Percentiles rank a stretch among this genome's conserved stretches.
Evolutionary conservation across 2,888 invertebrate genomes (phyloP).

Genomic region (Harpagoxenus sublaevis): DNA sequence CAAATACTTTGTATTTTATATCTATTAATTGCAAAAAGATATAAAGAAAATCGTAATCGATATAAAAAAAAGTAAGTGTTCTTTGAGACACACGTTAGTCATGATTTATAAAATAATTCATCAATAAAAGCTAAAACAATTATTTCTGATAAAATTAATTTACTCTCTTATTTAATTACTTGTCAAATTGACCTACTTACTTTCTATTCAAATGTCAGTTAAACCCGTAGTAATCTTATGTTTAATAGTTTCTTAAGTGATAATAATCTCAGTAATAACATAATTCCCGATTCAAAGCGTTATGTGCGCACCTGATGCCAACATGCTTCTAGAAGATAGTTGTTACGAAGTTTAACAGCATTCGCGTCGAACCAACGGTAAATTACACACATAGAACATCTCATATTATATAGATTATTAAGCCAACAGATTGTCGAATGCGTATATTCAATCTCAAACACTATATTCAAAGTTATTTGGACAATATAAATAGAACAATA

Average conservation of each 20-base stretch:
- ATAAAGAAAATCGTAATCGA: constrained; percentile 28
- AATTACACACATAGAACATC: constrained; percentile 29
- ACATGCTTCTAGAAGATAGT: constrained; percentile 40
- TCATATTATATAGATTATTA: constrained; percentile 21
- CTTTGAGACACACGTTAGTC: background rate
- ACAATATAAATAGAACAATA: background rate
- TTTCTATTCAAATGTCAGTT: constrained; percentile 9
- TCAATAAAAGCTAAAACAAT: background rate
- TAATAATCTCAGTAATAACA: constrained; percentile 51
- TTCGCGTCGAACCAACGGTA: constrained; percentile 22
- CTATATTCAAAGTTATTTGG: background rate
- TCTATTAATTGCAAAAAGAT: constrained; percentile 16
- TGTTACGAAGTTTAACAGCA: constrained; percentile 45
- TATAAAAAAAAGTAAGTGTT: background rate
- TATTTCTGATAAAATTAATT: background rate
- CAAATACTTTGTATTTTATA: background rate
- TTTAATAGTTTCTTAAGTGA: constrained; percentile 45
- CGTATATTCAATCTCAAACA: background rate
- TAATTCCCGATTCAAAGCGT: constrained; percentile 40
- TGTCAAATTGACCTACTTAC: background rate
- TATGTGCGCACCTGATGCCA: constrained; percentile 43
- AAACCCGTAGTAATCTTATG: constrained; percentile 14
- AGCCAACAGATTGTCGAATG: background rate
- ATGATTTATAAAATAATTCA: background rate
- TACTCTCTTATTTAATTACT: background rate